Percentiles rank a stretch among this genome's conserved stretches.
phyloP scores from a whole-genome alignment of 1,140 invertebrate species.

The Brachionus koreanus region DNA sequence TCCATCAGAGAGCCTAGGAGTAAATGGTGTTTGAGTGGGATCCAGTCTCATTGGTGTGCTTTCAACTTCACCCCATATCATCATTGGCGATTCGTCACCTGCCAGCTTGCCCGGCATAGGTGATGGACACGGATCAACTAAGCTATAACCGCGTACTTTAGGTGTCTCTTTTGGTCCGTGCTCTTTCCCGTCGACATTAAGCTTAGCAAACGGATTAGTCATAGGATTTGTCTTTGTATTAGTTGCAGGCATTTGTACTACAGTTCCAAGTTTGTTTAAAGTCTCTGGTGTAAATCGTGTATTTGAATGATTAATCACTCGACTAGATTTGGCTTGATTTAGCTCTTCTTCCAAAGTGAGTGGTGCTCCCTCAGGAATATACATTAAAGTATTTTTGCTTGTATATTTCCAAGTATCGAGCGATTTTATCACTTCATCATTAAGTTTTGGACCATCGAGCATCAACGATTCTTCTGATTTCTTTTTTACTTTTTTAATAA shows the following conservation, averaged over 20 bases:
- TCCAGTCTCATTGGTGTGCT: constrained; percentile 79
- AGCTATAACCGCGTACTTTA: constrained; percentile 71
- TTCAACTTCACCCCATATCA: constrained; percentile 99
- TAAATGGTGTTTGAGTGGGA: constrained; percentile 54
- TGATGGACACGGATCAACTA: constrained; percentile 76
- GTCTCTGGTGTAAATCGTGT: constrained; percentile 67
- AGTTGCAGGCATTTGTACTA: background rate
- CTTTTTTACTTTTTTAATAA: background rate
- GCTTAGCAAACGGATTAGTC: constrained; percentile 51
- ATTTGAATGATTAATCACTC: constrained; percentile 74
- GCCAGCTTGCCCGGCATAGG: constrained; percentile 70
- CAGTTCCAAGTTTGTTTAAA: constrained; percentile 69
- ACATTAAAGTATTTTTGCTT: constrained; percentile 91
- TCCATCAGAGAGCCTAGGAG: constrained; percentile 50
- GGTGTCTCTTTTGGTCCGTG: constrained; percentile 64
- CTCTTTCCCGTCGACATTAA: constrained; percentile 86
- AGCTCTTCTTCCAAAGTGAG: constrained; percentile 71
- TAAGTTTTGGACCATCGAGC: constrained; percentile 50
- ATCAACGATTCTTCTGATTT: constrained; percentile 17
- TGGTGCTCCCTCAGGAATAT: constrained; percentile 79
- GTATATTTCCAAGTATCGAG: constrained; percentile 85
- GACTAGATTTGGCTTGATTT: constrained; percentile 68
- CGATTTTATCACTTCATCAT: constrained; percentile 47
- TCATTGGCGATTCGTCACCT: constrained; percentile 81
- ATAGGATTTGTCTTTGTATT: constrained; percentile 62